A percentile compares a stretch with the other conserved stretches of the same genome.
phyloP scores from a whole-genome alignment of 2,797 vertebrate species.

The Delichon dasypus region DNA sequence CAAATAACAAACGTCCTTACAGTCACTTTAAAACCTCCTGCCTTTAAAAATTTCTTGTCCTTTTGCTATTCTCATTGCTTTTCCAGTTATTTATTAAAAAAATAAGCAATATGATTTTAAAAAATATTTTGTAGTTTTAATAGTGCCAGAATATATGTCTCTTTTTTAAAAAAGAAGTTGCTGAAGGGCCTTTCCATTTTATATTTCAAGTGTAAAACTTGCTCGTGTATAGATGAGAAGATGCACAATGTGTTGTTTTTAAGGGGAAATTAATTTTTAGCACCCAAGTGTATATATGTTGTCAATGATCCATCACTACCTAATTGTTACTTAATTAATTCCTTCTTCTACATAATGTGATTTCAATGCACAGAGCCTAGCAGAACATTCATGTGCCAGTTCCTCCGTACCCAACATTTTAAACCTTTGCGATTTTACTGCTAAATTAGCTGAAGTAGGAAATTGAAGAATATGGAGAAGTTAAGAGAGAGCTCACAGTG shows the following conservation, averaged over 20 bases:
- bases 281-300: conserved; percentile 49
- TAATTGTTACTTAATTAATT: conserved; percentile 73
- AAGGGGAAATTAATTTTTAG: conserved; percentile 61
- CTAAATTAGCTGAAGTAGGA: conserved; percentile 75
- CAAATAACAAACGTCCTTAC: background rate
- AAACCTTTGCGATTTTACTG: conserved; percentile 67
- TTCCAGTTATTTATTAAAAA: background rate
- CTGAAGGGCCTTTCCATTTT: background rate
- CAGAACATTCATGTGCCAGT: conserved; percentile 51
- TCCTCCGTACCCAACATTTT: conserved; percentile 62
- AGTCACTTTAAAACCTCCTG: background rate
- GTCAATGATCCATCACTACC: conserved; percentile 66
- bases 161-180: background rate
- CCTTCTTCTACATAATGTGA: conserved; percentile 55
- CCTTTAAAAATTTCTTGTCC: background rate
- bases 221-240: background rate
- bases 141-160: background rate
- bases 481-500: conserved; percentile 64
- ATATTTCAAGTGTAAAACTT: conserved; percentile 1
- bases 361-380: conserved; percentile 52
- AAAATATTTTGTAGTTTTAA: background rate
- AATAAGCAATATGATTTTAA: background rate
- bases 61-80: background rate
- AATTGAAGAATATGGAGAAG: conserved; percentile 70
- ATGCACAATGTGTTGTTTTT: conserved; percentile 8